Conservation (phyloP, 2,797 vertebrate species). For the Sebastolobus alascanus region DNA sequence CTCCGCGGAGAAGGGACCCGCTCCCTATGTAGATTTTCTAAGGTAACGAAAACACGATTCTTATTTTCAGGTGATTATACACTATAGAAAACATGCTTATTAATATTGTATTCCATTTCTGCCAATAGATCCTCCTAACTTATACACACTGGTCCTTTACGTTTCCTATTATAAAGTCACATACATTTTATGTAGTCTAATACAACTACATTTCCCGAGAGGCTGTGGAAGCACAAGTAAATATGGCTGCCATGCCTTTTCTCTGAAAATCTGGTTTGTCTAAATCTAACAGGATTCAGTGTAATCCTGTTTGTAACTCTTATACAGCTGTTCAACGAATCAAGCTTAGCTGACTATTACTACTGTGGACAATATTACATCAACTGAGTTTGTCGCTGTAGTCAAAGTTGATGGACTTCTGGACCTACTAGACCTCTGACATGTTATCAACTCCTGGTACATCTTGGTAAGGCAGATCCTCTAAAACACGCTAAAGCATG, state of each 20-base stretch:
- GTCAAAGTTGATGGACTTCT: not conserved
- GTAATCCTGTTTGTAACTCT: not conserved
- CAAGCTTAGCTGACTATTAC: not conserved
- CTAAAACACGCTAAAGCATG: not conserved
- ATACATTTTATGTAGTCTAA: not conserved
- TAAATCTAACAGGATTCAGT: not conserved
- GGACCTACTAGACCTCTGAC: not conserved
- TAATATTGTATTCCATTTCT: too few relatives aligned
- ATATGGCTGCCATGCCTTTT: not conserved
- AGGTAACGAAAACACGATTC: too few relatives aligned
- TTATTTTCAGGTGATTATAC: too few relatives aligned
- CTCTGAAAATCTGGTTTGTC: not conserved
- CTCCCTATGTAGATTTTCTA: too few relatives aligned
- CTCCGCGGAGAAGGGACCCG: too few relatives aligned
- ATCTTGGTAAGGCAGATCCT: slow-evolving; percentile 4
- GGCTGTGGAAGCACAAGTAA: not conserved
- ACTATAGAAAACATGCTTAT: too few relatives aligned
- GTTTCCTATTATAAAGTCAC: too few relatives aligned
- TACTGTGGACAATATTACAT: not conserved
- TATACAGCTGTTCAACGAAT: not conserved
- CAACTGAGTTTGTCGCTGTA: not conserved
- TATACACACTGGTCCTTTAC: not conserved
- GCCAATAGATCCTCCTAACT: too few relatives aligned
- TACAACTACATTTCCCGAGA: not conserved
- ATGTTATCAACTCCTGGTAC: not conserved